A percentile compares a stretch with the other conserved stretches of the same genome.
Conservation (phyloP, 1,140 invertebrate genomes). For the Ceratina calcarata region DNA sequence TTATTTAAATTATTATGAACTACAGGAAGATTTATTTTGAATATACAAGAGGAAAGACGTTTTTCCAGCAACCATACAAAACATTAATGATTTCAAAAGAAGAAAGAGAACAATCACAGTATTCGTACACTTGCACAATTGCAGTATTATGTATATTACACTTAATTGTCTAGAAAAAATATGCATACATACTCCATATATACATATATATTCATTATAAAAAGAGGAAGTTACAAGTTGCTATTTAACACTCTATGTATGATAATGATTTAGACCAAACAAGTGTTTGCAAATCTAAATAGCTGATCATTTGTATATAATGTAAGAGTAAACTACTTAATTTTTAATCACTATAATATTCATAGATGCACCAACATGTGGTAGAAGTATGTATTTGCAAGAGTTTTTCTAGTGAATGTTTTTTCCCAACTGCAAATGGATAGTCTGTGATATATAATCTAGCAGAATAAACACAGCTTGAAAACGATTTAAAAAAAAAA, state of each 20-base stretch:
- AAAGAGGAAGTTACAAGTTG: background rate
- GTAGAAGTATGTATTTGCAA: constrained; percentile 15
- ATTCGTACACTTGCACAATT: constrained; percentile 29
- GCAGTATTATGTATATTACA: constrained; percentile 36
- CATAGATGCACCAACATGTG: constrained; percentile 43
- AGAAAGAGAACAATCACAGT: constrained; percentile 10
- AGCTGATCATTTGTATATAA: constrained; percentile 46
- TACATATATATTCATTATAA: background rate
- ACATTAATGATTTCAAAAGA: background rate
- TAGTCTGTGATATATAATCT: constrained; percentile 63
- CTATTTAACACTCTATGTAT: constrained; percentile 24
- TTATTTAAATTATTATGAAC: background rate
- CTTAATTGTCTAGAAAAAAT: background rate
- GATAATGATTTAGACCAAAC: constrained; percentile 22
- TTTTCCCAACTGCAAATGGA: constrained; percentile 50
- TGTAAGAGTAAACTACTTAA: background rate
- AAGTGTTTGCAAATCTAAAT: constrained; percentile 21
- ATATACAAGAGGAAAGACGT: constrained; percentile 9
- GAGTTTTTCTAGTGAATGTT: constrained; percentile 54
- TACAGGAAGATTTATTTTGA: constrained; percentile 30
- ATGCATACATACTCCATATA: background rate
- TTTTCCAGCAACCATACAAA: constrained; percentile 7
- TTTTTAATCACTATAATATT: constrained; percentile 30
- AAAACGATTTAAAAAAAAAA: background rate
- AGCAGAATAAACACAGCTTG: constrained; percentile 46